Conservation (phyloP, 2,113 vertebrate species). For the Eclectus roratus region DNA sequence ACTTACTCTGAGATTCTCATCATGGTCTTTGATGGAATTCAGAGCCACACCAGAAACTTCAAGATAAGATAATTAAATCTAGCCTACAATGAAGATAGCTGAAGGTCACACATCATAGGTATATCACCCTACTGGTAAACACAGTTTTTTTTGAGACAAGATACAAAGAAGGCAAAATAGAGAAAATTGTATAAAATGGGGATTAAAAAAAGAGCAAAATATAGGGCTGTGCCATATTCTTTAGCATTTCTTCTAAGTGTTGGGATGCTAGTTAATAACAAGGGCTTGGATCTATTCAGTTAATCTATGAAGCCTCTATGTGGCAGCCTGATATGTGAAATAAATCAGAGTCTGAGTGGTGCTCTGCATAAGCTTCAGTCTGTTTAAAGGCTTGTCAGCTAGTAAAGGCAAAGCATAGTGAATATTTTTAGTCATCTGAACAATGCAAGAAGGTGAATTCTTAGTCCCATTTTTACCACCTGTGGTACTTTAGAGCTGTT, state of each 20-base stretch:
- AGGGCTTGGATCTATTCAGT: neutral
- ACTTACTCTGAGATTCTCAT: neutral
- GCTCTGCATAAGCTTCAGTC: neutral
- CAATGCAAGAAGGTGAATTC: neutral
- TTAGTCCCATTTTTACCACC: neutral
- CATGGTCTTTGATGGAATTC: neutral
- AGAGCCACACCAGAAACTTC: neutral
- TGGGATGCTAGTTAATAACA: neutral
- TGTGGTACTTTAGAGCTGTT: neutral
- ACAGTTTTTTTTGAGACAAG: neutral
- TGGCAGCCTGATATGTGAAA: neutral
- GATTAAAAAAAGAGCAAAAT: neutral
- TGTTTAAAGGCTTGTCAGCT: neutral
- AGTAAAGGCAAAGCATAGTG: neutral
- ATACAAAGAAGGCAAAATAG: neutral
- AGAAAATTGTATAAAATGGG: neutral
- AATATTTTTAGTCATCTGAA: conserved; percentile 13
- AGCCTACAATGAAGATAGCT: neutral
- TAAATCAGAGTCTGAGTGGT: conserved; percentile 27
- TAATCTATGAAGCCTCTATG: neutral
- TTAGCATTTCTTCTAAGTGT: neutral
- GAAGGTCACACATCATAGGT: neutral
- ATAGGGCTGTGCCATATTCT: neutral
- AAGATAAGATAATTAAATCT: neutral
- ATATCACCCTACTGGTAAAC: neutral